Percentiles rank a stretch among this genome's conserved stretches.
phyloP scores from a whole-genome alignment of 2,797 vertebrate genomes.

The Argya squamiceps region DNA sequence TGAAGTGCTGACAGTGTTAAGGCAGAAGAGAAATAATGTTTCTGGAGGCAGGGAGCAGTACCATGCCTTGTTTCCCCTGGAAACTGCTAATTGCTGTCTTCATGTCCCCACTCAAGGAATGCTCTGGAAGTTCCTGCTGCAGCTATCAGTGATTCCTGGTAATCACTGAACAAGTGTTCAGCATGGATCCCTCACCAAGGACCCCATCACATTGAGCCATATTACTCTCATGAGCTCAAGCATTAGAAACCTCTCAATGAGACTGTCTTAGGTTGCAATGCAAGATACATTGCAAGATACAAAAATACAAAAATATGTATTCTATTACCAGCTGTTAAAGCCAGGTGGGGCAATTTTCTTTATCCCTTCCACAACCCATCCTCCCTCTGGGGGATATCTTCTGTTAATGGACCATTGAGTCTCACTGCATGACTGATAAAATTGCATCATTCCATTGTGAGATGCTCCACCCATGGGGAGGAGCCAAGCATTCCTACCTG shows the following conservation, averaged over 20 bases:
- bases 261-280: neutral
- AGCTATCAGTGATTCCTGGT: neutral
- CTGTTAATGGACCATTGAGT: too few species aligned
- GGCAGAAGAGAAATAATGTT: neutral
- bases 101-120: neutral
- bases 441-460: too few species aligned
- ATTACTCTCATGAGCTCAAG: neutral
- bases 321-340: too few species aligned
- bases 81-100: neutral
- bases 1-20: neutral
- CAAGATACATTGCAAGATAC: too few species aligned
- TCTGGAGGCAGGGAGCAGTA: neutral
- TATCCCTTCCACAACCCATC: too few species aligned
- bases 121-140: neutral
- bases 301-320: too few species aligned
- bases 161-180: neutral
- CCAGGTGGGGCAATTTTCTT: too few species aligned
- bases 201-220: neutral
- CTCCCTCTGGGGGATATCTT: too few species aligned
- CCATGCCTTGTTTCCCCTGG: neutral
- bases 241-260: neutral
- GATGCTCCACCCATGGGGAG: too few species aligned
- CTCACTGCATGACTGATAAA: too few species aligned
- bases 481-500: too few species aligned
- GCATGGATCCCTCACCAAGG: rapidly evolving